Base-by-base conservation (phyloP, 2,888 invertebrate species). In the Phania funesta region DNA sequence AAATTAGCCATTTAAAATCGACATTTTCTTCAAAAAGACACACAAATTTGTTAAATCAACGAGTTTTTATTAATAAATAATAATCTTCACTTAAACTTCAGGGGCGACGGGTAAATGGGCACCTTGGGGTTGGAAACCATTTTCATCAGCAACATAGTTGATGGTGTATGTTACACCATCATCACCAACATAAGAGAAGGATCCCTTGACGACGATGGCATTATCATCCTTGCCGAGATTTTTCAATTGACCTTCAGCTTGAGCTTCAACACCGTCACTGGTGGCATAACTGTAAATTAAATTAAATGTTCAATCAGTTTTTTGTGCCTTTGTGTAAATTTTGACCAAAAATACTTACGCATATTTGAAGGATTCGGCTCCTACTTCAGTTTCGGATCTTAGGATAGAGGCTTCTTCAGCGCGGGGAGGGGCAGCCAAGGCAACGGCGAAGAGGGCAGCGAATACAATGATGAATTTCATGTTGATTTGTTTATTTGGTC, bases 311-410 rank as follows among this genome's bases (percentile, higher is more conserved):
- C n/a, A n/a, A n/a, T n/a, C n/a, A n/a, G n/a, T n/a, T 11, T 38
- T 50, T 58, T 29, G 9, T 29, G 29, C 9, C 58, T 26, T 44
- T 7, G 1, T 16, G 7, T 18, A 13, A 41, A 3, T 41, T 32
- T 32, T 41, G 24, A 18, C 1, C 8, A 1, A 13, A 18, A 48
- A 4, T 18, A 91, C 93, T 92, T 90, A 93, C 93, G 91, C 91
- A 86, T 93, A 93, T 78, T 92, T 90, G 85, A 93, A 94, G 85
- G 92, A 92, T 84, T 93, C 92, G 84, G 82, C 76, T 62, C 76
- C 71, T 4, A 84, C 85, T 20, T 79, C 74, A 16, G 80, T 65
- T 11, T 80, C 82, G 0, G 38, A 62, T 35, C 22, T 78, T 44
- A 79, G 13, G 16, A 84, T 9, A 11, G n/a, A 20, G 13, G 24